phyloP scores from a whole-genome alignment of 2,888 invertebrate genomes.

The Drosophila putrida region DNA sequence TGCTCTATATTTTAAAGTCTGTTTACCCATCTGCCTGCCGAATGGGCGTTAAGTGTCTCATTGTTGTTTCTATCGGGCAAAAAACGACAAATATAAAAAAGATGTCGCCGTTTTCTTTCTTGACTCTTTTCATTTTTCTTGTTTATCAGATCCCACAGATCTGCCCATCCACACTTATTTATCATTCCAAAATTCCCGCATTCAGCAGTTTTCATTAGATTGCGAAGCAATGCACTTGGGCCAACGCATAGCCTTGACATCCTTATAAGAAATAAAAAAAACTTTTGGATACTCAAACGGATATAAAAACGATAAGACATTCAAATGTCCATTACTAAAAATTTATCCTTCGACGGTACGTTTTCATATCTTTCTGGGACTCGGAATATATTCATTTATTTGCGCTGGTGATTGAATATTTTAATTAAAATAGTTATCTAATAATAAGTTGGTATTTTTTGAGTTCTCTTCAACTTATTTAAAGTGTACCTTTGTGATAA shows the following conservation, averaged over 20 bases:
- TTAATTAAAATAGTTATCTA: background rate
- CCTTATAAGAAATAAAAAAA: background rate
- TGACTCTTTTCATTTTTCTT: slow-evolving; percentile 77
- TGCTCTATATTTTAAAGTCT: slow-evolving; percentile 15
- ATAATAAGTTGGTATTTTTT: background rate
- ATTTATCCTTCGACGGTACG: slow-evolving; percentile 75
- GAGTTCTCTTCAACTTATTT: background rate
- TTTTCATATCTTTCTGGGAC: slow-evolving; percentile 1
- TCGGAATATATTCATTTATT: background rate
- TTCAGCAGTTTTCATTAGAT: slow-evolving; percentile 76
- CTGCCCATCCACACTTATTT: slow-evolving; percentile 63
- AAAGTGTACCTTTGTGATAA: background rate
- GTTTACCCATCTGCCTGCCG: slow-evolving; percentile 62
- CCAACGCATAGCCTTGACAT: slow-evolving; percentile 17
- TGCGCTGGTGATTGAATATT: background rate
- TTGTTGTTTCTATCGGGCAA: slow-evolving; percentile 64
- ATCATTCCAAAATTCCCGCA: slow-evolving; percentile 67
- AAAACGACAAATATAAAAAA: slow-evolving; percentile 12
- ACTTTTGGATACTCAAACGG: background rate
- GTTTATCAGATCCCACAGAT: slow-evolving; percentile 69
- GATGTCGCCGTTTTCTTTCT: slow-evolving; percentile 76
- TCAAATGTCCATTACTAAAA: slow-evolving; percentile 60
- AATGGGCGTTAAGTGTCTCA: slow-evolving; percentile 76
- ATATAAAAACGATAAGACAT: background rate
- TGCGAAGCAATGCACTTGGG: slow-evolving; percentile 64